phyloP scores from a whole-genome alignment of 2,888 invertebrate genomes.

The Rhogogaster chlorosoma region DNA sequence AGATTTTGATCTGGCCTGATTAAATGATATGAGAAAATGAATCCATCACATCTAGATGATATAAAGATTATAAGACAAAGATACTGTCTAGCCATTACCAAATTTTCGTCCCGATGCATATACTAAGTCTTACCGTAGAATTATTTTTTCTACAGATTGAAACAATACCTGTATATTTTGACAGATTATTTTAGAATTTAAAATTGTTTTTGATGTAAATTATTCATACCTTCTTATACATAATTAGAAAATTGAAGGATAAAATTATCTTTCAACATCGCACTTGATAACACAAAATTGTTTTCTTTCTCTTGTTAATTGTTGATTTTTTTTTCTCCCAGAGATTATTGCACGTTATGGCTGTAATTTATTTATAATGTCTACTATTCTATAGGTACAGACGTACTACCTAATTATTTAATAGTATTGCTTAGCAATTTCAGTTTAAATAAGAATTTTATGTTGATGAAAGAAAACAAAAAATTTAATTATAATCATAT shows the following conservation, averaged over 20 bases:
- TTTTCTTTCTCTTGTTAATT: neutral
- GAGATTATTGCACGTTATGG: conserved; percentile 7
- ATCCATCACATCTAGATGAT: neutral
- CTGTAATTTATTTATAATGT: conserved; percentile 13
- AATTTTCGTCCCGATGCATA: neutral
- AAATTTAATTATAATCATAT: neutral
- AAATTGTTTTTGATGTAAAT: neutral
- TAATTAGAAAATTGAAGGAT: conserved; percentile 16
- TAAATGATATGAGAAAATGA: neutral
- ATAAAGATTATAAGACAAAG: neutral
- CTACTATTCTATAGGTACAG: neutral
- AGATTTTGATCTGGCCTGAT: neutral
- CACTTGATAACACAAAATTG: neutral
- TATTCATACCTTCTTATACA: conserved; percentile 18
- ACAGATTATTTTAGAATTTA: conserved; percentile 34
- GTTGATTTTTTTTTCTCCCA: neutral
- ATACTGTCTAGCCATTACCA: neutral
- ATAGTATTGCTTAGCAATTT: conserved; percentile 3
- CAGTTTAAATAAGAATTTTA: neutral
- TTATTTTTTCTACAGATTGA: neutral
- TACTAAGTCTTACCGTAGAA: neutral
- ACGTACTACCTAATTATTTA: neutral
- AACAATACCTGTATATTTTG: conserved; percentile 29
- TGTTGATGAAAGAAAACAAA: neutral
- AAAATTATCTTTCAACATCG: neutral